Evolutionary conservation across 1,140 invertebrate genomes (phyloP), one percentile per base, ranked within the genome.

Genomic region (Copidosoma floridanum): DNA sequence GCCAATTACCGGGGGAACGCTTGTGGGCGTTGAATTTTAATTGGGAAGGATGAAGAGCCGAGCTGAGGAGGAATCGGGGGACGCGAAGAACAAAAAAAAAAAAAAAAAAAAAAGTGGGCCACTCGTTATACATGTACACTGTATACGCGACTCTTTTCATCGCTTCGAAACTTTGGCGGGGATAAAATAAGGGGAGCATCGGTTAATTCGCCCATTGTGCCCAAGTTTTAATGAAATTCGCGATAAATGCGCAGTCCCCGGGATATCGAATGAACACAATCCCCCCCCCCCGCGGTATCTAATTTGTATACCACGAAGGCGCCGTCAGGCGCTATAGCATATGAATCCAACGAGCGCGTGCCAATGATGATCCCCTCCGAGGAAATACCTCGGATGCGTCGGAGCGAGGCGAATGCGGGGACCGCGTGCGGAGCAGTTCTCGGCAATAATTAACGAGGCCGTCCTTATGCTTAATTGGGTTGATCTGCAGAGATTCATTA

Each of bases 11-110:
- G 71, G 68, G 64, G 59, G 46, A 38, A 67, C 65, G 67, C 73
- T 71, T 70, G 68, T 66, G 68, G 65, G 63, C 70, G 71, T 71
- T 76, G 75, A 78, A 78, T 78, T 77, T 78, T 76, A 79, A 79
- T 78, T 76, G 72, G 68, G 69, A 67, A 72, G 70, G 63, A 73
- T 23, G 24, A 29, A 21, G 12, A 23, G 32, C 20, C 35, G 46
- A 38, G 59, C 12, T n/a, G n/a, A 12, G 29, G 29, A 12, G 29
- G 6, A 32, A 12, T 32, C 6, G 29, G 29, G 29, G 6, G 29
- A 12, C 29, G 29, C 29, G 16, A 2, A n/a, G 38, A 41, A n/a
- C n/a, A n/a, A n/a, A n/a, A n/a, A n/a, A 27, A 29, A 53, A 14
- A 27, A 4, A 23, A 27, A 26, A 23, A 50, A 38, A 40, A 40